Base-by-base conservation (phyloP, 2,888 invertebrate genomes). In the Heliothis peltigera region DNA sequence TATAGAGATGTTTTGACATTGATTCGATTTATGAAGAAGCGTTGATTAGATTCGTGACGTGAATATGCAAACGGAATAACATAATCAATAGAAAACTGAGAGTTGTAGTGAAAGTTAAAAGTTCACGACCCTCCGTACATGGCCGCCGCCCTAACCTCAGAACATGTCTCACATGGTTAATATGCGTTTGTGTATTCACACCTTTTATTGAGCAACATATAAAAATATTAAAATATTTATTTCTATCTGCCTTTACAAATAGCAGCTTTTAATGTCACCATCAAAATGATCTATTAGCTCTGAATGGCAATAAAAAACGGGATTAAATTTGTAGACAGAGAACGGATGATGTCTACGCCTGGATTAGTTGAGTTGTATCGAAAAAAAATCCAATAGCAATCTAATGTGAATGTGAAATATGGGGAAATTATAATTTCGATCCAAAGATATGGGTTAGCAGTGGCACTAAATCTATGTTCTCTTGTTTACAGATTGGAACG, bases 401-500 rank as follows among this genome's bases (percentile, higher is more conserved):
- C 4, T 5, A 39, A 12, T 52, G 12, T 0, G 39, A 52, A 47
- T 35, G 12, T 57, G 25, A 66, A 55, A 52, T 58, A 52, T 66
- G 22, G 51, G 51, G n/a, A 54, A 62, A 64, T 64, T 64, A 53
- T 49, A n/a, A 46, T 58, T 61, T 17, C 43, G 21, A 51, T 54
- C 15, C 18, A 44, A 19, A 55, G 25, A 58, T 18, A 35, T 25
- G 15, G 4, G 52, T 12, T 39, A 51, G 43, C 54, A 43, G 17
- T 47, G 8, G 19, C 35, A 12, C 48, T 57, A 60, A 70, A 58
- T 70, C 44, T 55, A 67, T 70, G 28, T 74, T 73, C 73, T 73
- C 73, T 85, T 84, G 81, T 84, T 89, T 83, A 74, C 92, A 92
- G 92, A 85, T 87, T 81, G 83, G 73, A 86, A 83, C 82, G 78